Base-by-base conservation (phyloP, 2,888 invertebrate genomes). In the Hydropsyche betteni region DNA sequence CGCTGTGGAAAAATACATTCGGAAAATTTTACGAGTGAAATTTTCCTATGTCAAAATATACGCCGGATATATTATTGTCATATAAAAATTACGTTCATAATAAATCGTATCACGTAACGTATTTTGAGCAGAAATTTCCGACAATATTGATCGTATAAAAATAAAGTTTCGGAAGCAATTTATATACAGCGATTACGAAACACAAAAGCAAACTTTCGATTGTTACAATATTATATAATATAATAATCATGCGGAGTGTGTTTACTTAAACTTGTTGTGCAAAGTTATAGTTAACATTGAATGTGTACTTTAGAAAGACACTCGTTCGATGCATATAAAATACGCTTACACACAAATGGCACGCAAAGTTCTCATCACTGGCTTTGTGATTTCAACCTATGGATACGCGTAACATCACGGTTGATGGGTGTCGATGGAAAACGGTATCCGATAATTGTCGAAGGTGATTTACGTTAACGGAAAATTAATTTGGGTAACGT, bases 81-180 rank as follows among this genome's bases (percentile, higher is more conserved):
- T 16, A 58, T 64, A 36, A 64, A 61, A 64, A 64, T 64, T 64
- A 64, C 36, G 34, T 36, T 36, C 34, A 55, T 2, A 55, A 34
- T 10, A 64, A 34, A 64, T 36, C 64, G 64, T 36, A 64, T 64
- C n/a, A 44, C 44, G 44, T 44, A n/a, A n/a, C 64, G 64, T 34
- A 64, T 64, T 64, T 36, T 36, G 36, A 64, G 10, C 36, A 8
- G 36, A 44, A 64, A 64, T 64, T 33, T 36, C 34, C n/a, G 64
- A 24, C 36, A 55, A 55, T 55, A 55, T n/a, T 33, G 34, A 34
- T 64, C 34, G 36, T 12, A 33, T 24, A 64, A 64, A 64, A 61
- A 61, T 33, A 64, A 64, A 64, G 36, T 64, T 64, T 64, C 36
- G 34, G 64, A 58, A 64, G 64, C 64, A 36, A 64, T 64, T 64